A percentile compares a stretch with the other conserved stretches of the same genome.
These are phyloP conservation scores for Galleria mellonella DNA, from an alignment of 1,140 invertebrate genomes.

Conservation along the genomic window DNA sequence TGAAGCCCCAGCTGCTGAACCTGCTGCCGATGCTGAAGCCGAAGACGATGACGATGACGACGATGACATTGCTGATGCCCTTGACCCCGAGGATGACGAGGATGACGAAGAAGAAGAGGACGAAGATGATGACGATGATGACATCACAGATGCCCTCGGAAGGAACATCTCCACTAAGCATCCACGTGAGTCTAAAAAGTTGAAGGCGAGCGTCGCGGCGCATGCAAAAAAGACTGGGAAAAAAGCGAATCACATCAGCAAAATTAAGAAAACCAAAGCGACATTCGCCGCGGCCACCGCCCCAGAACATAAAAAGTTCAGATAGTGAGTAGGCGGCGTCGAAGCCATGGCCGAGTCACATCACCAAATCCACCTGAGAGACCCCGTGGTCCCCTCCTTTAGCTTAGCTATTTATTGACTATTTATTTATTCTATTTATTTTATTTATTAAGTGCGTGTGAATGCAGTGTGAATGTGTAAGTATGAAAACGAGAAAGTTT, in stretches of 20 bases:
- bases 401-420: conserved; percentile 73
- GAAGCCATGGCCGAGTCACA: conserved; percentile 33
- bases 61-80: conserved; percentile 77
- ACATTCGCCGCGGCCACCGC: conserved; percentile 49
- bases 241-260: conserved; percentile 65
- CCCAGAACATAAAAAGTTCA: conserved; percentile 71
- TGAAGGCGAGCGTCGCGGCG: conserved; percentile 62
- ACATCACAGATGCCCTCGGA: conserved; percentile 78
- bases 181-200: conserved; percentile 89
- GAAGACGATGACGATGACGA: conserved; percentile 77
- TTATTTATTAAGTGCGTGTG: conserved; percentile 73
- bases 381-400: conserved; percentile 58
- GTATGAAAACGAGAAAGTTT: conserved; percentile 55
- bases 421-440: conserved; percentile 74
- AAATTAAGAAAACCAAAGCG: conserved; percentile 71
- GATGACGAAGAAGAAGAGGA: conserved; percentile 86
- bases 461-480: conserved; percentile 66
- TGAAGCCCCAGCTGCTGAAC: conserved; percentile 46
- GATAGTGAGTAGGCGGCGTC: conserved; percentile 59
- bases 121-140: conserved; percentile 80
- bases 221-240: conserved; percentile 76
- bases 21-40: conserved; percentile 67
- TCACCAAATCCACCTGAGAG: conserved; percentile 60
- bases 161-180: conserved; percentile 68
- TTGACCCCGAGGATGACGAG: conserved; percentile 77